Conservation (phyloP, 2,113 vertebrate species). For the Eudyptes chrysolophus region DNA sequence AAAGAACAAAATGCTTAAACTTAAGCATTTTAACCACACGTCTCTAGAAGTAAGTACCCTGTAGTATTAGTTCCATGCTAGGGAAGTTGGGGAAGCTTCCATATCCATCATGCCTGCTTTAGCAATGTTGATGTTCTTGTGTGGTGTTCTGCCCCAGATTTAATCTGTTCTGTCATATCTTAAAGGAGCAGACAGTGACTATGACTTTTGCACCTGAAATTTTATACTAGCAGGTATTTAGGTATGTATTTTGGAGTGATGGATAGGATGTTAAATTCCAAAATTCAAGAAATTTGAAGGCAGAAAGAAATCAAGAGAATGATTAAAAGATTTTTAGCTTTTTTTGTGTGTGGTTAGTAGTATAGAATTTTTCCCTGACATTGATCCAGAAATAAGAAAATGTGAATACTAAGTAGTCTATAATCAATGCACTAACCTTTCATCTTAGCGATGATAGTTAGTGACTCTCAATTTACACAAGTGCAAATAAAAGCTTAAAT, state of each 20-base stretch:
- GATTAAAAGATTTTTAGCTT: neutral
- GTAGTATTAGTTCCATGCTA: neutral
- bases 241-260: neutral
- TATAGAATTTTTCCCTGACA: neutral
- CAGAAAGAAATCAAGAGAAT: neutral
- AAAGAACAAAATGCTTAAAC: neutral
- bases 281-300: neutral
- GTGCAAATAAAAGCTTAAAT: neutral
- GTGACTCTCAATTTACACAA: neutral
- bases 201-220: neutral
- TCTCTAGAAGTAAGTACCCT: neutral
- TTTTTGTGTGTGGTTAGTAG: neutral
- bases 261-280: neutral
- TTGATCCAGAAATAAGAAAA: neutral
- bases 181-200: neutral
- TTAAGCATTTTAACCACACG: neutral
- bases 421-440: neutral
- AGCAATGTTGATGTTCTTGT: neutral
- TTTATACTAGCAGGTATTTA: neutral
- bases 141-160: neutral
- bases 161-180: neutral
- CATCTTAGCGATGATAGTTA: neutral
- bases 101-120: neutral
- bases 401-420: neutral
- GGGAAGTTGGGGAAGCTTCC: neutral